Evolutionary conservation across 2,113 vertebrate species (phyloP), one percentile per base, ranked within the genome.

Genomic region (Corydoras maculifer): DNA sequence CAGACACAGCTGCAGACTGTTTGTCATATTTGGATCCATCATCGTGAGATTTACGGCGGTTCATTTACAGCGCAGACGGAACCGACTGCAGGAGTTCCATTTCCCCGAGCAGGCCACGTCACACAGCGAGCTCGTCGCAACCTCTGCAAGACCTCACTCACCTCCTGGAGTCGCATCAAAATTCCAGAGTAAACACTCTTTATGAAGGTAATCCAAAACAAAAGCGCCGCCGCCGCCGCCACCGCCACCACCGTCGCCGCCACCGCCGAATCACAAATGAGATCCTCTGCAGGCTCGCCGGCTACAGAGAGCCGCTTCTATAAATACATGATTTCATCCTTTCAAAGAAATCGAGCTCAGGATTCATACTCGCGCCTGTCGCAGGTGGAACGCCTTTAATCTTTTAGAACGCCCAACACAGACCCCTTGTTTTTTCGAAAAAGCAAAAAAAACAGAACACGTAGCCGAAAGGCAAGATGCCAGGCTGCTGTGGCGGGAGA

Each of bases 281-380:
- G 68, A 63, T 73, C 29, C 60, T 69, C 54, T 48, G 54, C 53
- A 9, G 49, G 61, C 49, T 69, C 58, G 32, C 32, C 55, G 65
- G 68, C 59, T 69, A 65, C 58, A 30, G 68, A 51, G 68, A 79
- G 78, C 72, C 72, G 79, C 74, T 74, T 79, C 70, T 74, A 72
- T 74, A 77, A 81, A 81, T 77, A 77, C 78, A 80, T 61, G 61
- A 64, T 81, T 75, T 58, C 71, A 77, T 79, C 79, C 70, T 73
- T 80, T 80, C 70, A 75, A 78, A 77, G 73, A 80, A 79, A 75
- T 76, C 60, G 35, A 32, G 57, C 65, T 65, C 73, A 74, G 68
- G 76, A 80, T 76, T 80, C 78, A 83, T 74, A 66, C 68, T 66
- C 65, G 25, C 75, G 77, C 70, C 75, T 82, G 78, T 81, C 80